These are phyloP conservation scores for Leucophenga varia DNA, from an alignment of 1,140 invertebrate genomes.

Conservation along the genomic window DNA sequence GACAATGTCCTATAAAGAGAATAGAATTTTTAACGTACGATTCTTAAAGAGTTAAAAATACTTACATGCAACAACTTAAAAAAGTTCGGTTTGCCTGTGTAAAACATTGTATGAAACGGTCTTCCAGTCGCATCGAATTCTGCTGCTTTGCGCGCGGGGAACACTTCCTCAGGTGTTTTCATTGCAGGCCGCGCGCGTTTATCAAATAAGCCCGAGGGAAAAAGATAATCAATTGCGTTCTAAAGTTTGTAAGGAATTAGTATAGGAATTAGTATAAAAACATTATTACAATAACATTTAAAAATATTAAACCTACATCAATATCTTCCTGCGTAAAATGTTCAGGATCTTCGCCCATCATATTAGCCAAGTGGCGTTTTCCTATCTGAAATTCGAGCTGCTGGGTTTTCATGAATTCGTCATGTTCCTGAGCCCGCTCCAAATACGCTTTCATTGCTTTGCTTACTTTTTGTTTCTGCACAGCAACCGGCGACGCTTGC, in stretches of 20 bases:
- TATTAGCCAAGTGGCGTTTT: constrained; percentile 93
- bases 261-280: constrained; percentile 2
- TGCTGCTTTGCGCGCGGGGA: constrained; percentile 81
- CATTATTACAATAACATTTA: not conserved
- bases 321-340: constrained; percentile 86
- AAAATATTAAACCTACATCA: constrained; percentile 64
- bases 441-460: constrained; percentile 88
- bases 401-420: constrained; percentile 84
- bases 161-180: constrained; percentile 82
- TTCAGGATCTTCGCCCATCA: constrained; percentile 93
- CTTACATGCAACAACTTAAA: constrained; percentile 80
- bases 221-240: constrained; percentile 86
- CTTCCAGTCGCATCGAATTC: constrained; percentile 87
- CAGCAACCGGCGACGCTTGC: constrained; percentile 37
- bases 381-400: constrained; percentile 85
- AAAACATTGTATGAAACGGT: constrained; percentile 87
- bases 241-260: constrained; percentile 58
- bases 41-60: constrained; percentile 5
- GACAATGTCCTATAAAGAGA: constrained; percentile 60
- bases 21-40: too few species aligned
- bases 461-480: constrained; percentile 67
- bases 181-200: constrained; percentile 80
- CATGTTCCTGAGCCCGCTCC: constrained; percentile 75
- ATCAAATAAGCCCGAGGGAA: constrained; percentile 88
- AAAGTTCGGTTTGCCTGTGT: constrained; percentile 83